Conservation (phyloP, 2,888 invertebrate species). For the Anaspis maculata region DNA sequence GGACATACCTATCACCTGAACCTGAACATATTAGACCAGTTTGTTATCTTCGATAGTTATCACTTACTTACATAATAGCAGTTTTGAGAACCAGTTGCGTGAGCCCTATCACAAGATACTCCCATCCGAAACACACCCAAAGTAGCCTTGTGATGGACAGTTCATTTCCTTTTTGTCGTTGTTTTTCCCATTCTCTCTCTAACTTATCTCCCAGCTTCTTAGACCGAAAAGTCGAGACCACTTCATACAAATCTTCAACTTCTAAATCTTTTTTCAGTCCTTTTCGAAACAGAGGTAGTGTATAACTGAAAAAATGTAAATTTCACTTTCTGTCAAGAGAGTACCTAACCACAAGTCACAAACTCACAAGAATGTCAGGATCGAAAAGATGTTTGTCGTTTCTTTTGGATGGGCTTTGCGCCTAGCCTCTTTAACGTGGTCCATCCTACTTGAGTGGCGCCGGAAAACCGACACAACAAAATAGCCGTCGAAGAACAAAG, state of each 20-base stretch:
- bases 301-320: conserved; percentile 47
- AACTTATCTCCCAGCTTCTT: conserved; percentile 43
- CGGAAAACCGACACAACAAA: too few relatives aligned
- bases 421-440: conserved; percentile 8
- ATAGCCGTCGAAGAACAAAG: too few relatives aligned
- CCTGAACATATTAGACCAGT: too few relatives aligned
- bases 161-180: conserved; percentile 10
- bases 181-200: conserved; percentile 29
- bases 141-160: conserved; percentile 20
- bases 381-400: conserved; percentile 10
- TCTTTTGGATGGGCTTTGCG: conserved; percentile 10
- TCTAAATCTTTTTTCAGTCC: conserved; percentile 56
- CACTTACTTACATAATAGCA: conserved; percentile 6
- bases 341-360: too few relatives aligned
- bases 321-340: not conserved
- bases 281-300: conserved; percentile 54
- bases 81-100: conserved; percentile 10
- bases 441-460: conserved; percentile 6
- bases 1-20: too few relatives aligned
- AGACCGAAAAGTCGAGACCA: conserved; percentile 46
- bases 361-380: conserved; percentile 12
- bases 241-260: conserved; percentile 50
- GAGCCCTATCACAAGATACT: conserved; percentile 19
- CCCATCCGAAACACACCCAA: conserved; percentile 22
- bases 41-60: too few relatives aligned